A percentile compares a stretch with the other conserved stretches of the same genome.
Conservation (phyloP, 2,113 vertebrate species). For the Lathamus discolor region DNA sequence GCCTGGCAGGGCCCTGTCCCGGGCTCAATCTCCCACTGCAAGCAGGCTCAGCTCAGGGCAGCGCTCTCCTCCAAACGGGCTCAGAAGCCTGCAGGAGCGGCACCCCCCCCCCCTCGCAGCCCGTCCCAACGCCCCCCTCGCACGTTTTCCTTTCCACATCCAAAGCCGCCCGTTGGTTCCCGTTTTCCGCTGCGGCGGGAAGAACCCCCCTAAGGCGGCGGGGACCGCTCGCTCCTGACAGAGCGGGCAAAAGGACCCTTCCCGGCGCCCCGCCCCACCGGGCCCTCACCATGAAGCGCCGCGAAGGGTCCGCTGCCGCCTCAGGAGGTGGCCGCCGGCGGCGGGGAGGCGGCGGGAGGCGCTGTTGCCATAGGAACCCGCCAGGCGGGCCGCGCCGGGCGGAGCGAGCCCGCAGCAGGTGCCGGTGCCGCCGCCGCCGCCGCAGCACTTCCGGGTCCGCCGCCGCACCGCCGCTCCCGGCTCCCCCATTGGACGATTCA, state of each 20-base stretch:
- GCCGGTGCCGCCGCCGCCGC: too few species aligned
- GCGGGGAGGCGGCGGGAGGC: not conserved
- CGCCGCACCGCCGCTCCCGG: not conserved
- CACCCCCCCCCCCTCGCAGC: too few species aligned
- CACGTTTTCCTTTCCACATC: accelerated
- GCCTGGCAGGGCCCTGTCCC: not conserved
- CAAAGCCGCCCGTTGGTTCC: accelerated
- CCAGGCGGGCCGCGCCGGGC: not conserved
- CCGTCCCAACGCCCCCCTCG: not conserved
- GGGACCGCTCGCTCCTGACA: not conserved
- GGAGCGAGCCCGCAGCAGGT: not conserved
- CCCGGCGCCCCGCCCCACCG: too few species aligned
- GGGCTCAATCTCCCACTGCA: not conserved
- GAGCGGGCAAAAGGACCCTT: not conserved
- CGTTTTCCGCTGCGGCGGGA: not conserved
- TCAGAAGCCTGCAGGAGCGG: not conserved
- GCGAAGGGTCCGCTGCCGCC: constrained; percentile 32
- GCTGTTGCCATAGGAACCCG: constrained; percentile 53
- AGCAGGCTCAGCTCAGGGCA: not conserved
- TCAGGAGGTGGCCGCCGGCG: constrained; percentile 53
- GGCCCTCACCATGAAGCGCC: constrained; percentile 63
- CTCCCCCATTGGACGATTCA: constrained; percentile 74
- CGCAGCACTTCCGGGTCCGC: constrained; percentile 52
- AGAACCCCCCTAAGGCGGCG: not conserved
- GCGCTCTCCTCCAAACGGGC: not conserved